Base-by-base conservation (phyloP, 2,888 invertebrate species). In the Drosophila macrospina region DNA sequence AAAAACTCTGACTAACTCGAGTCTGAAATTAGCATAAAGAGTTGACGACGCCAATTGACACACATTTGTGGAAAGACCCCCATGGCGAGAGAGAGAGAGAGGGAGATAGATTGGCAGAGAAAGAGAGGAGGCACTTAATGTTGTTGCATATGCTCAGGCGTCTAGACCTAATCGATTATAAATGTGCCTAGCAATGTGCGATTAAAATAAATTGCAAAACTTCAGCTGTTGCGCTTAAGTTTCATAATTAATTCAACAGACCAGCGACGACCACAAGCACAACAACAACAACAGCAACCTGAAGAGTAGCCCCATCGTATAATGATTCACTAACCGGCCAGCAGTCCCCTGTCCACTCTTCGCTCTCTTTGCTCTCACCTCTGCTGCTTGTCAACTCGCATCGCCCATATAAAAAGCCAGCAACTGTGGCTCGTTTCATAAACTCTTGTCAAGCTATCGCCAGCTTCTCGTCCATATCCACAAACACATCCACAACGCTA, bases 121-220 rank as follows among this genome's bases (percentile, higher is more conserved):
- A 28, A 7, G 32, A 15, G 8, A n/a, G 5, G 1, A 20, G 5
- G 20, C 48, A 16, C 11, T 8, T 34, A 24, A n/a, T n/a, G 16
- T 56, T 56, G 63, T 51, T 64, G 68, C 75, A 63, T 66, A 70
- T 51, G 54, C 44, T 11, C 30, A 39, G 71, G 63, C 67, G 50
- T 61, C 13, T 20, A 30, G 16, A 50, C 39, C 81, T 74, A 90
- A 89, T 89, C 89, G 89, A 83, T 89, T 88, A 89, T 86, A 82
- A 88, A 88, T 87, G 89, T 80, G 89, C 55, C 77, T 85, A 73
- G 78, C 74, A 77, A 75, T 75, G 89, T 89, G 89, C 82, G 89
- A 89, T 86, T 89, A 80, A 90, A 88, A 89, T 85, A 89, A 90
- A 90, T 90, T 89, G 89, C 86, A 77, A 78, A 76, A 66, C 55